Conservation (phyloP, 1,140 invertebrate species). For the Macrobrachium rosenbergii region DNA sequence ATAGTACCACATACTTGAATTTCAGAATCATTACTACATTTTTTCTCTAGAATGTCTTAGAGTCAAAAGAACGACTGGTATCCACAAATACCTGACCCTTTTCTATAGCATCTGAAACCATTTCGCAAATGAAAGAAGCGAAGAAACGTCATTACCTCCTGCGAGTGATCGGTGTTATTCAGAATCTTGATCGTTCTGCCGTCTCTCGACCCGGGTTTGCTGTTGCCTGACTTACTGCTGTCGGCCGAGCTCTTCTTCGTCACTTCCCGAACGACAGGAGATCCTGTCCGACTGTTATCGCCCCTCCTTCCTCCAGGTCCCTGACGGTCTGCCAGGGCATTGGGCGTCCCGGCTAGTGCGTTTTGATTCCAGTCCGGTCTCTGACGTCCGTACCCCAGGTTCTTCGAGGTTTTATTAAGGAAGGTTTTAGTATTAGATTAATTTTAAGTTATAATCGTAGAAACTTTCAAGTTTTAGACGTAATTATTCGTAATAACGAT, state of each 20-base stretch:
- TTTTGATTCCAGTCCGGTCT: slow-evolving; percentile 54
- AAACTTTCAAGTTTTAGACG: too few relatives aligned
- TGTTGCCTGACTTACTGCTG: slow-evolving; percentile 54
- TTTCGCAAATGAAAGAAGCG: background rate
- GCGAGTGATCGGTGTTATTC: slow-evolving; percentile 90
- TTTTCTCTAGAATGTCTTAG: too few relatives aligned
- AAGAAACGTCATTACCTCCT: slow-evolving; percentile 78
- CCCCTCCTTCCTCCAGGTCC: background rate
- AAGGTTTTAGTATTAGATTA: too few relatives aligned
- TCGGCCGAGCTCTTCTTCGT: slow-evolving; percentile 62
- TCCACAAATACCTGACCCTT: too few relatives aligned
- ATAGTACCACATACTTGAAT: too few relatives aligned
- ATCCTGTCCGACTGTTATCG: slow-evolving; percentile 13
- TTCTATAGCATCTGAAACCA: background rate
- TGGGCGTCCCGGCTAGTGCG: background rate
- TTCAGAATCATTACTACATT: too few relatives aligned
- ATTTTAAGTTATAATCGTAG: background rate
- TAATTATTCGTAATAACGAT: too few relatives aligned
- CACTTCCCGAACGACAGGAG: slow-evolving; percentile 48
- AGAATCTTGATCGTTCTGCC: slow-evolving; percentile 91
- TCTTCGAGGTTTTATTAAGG: slow-evolving; percentile 9
- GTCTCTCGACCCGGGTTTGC: slow-evolving; percentile 70
- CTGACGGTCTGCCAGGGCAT: background rate
- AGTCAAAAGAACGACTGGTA: too few relatives aligned
- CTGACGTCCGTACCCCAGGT: slow-evolving; percentile 57